These are phyloP conservation scores for Heliconius ethilla DNA, from an alignment of 2,888 invertebrate genomes.

Conservation along the genomic window DNA sequence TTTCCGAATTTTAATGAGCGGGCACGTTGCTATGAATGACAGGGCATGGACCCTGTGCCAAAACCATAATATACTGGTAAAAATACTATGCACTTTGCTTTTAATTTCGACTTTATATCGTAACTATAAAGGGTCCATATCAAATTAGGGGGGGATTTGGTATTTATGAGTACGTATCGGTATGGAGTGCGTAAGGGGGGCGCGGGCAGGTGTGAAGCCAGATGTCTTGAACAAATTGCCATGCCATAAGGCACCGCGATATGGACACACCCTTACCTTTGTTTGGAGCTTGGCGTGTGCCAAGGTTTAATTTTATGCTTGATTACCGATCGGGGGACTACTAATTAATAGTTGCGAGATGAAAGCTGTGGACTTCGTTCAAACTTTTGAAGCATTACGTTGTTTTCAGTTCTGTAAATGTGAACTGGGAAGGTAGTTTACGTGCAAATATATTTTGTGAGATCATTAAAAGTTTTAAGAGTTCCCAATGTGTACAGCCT, in stretches of 20 bases:
- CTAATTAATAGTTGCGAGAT: conserved; percentile 78
- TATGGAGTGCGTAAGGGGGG: conserved; percentile 62
- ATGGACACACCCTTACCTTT: conserved; percentile 77
- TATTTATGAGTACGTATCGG: conserved; percentile 56
- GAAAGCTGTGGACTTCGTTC: conserved; percentile 54
- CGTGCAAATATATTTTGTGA: conserved; percentile 39
- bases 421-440: conserved; percentile 40
- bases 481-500: conserved; percentile 16
- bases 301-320: conserved; percentile 82
- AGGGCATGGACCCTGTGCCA: conserved; percentile 73
- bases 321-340: conserved; percentile 72
- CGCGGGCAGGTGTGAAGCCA: conserved; percentile 79
- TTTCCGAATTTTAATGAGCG: conserved; percentile 77
- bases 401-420: conserved; percentile 48
- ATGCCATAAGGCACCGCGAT: conserved; percentile 77
- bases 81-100: conserved; percentile 32
- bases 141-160: conserved; percentile 37
- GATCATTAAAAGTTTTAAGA: conserved; percentile 46
- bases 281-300: conserved; percentile 76
- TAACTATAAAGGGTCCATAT: conserved; percentile 43
- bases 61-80: conserved; percentile 65
- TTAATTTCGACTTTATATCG: conserved; percentile 51
- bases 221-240: conserved; percentile 81
- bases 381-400: conserved; percentile 48
- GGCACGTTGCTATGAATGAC: conserved; percentile 66